phyloP scores from a whole-genome alignment of 1,140 invertebrate species.

The Psilanteris sp. region DNA sequence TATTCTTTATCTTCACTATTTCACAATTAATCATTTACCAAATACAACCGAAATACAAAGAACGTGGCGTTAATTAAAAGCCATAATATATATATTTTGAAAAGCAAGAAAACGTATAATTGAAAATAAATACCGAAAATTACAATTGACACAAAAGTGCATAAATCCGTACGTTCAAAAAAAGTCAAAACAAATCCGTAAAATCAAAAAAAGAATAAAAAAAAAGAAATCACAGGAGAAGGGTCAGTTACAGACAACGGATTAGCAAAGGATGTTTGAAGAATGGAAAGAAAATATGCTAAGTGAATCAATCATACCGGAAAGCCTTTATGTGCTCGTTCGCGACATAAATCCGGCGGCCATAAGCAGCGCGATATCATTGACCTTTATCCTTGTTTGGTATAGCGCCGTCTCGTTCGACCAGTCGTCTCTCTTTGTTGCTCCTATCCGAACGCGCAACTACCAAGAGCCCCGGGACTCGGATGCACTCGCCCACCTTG shows the following conservation, averaged over 20 bases:
- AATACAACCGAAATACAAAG: too few species aligned
- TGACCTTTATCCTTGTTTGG: conserved; percentile 51
- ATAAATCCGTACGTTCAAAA: too few species aligned
- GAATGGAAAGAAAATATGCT: background rate
- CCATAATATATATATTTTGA: too few species aligned
- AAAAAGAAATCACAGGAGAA: background rate
- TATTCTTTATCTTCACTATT: too few species aligned
- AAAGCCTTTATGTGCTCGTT: conserved; percentile 38
- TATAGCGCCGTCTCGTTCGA: conserved; percentile 3
- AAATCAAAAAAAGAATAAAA: background rate
- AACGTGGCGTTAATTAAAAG: too few species aligned
- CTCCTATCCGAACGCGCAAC: conserved; percentile 15
- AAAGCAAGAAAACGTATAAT: too few species aligned
- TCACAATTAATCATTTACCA: too few species aligned
- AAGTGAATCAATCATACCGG: conserved; percentile 29
- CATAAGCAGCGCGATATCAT: conserved; percentile 48
- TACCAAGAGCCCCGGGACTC: conserved; percentile 20
- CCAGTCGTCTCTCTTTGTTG: conserved; percentile 2
- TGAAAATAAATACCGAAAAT: too few species aligned
- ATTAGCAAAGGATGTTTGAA: too few species aligned
- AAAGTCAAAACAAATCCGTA: too few species aligned
- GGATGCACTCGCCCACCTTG: conserved; percentile 49
- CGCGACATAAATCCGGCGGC: conserved; percentile 49
- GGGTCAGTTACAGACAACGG: background rate
- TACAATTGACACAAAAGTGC: too few species aligned